phyloP scores from a whole-genome alignment of 2,888 invertebrate genomes.

The Zootermopsis nevadensis region DNA sequence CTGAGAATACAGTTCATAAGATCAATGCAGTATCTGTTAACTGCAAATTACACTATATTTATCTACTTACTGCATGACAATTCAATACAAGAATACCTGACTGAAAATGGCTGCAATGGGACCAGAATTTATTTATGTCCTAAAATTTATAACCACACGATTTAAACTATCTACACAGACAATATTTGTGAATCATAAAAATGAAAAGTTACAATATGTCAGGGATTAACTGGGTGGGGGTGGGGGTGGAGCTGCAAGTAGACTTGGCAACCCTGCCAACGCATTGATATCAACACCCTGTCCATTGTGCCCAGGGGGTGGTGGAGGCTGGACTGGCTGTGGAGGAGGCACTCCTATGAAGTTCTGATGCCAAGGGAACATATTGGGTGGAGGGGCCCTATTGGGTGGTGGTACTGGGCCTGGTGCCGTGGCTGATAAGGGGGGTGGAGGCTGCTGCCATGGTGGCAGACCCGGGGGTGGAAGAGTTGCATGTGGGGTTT shows the following conservation, averaged over 20 bases:
- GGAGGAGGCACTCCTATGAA: slow-evolving; percentile 55
- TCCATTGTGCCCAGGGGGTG: slow-evolving; percentile 55
- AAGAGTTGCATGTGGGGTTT: slow-evolving; percentile 54
- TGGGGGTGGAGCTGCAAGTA: slow-evolving; percentile 76
- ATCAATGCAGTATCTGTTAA: no score
- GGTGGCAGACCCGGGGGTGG: slow-evolving; percentile 61
- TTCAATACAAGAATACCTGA: no score
- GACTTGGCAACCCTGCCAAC: slow-evolving; percentile 64
- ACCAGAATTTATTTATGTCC: no score
- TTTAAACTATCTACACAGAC: no score
- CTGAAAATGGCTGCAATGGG: no score
- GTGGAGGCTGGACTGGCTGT: slow-evolving; percentile 53
- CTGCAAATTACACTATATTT: no score
- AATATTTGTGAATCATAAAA: no score
- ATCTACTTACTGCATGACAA: no score
- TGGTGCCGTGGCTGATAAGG: slow-evolving; percentile 55
- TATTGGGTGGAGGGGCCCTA: slow-evolving; percentile 57
- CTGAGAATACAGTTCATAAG: no score
- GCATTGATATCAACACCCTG: slow-evolving; percentile 61
- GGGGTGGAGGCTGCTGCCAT: slow-evolving; percentile 64
- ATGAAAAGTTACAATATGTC: no score
- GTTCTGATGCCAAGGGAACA: slow-evolving; percentile 53
- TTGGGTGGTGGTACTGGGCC: slow-evolving; percentile 69
- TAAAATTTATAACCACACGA: no score
- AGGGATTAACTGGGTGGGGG: slow-evolving; percentile 67